phyloP scores from a whole-genome alignment of 1,140 invertebrate genomes.

The Vanessa tameamea region DNA sequence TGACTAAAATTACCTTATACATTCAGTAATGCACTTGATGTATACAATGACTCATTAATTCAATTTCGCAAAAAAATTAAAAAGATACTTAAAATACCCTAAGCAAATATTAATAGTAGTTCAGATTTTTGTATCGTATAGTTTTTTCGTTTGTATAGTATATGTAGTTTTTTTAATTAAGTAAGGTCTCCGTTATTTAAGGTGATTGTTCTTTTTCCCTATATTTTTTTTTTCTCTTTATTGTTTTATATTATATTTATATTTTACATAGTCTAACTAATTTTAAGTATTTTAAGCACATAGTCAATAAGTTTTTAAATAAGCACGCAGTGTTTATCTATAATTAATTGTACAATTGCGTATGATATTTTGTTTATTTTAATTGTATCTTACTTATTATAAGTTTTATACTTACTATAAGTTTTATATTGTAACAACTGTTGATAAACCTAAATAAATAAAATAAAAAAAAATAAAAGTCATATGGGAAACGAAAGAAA shows the following conservation, averaged over 20 bases:
- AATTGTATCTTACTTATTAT: neutral
- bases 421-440: constrained; percentile 7
- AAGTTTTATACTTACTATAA: too few relatives aligned
- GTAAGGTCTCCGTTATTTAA: neutral
- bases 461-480: neutral
- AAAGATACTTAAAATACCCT: constrained; percentile 4
- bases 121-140: neutral
- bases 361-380: neutral
- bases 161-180: neutral
- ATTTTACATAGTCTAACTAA: neutral
- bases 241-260: neutral
- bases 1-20: neutral
- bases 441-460: constrained; percentile 2
- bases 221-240: constrained; percentile 2
- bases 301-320: constrained; percentile 5
- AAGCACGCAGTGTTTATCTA: constrained; percentile 6
- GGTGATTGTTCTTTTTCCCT: constrained; percentile 5
- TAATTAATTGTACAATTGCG: neutral
- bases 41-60: constrained; percentile 6
- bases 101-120: neutral
- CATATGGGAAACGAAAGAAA: neutral
- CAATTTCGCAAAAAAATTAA: constrained; percentile 7
- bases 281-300: constrained; percentile 6
- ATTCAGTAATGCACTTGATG: neutral
- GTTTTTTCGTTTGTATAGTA: neutral